Evolutionary conservation across 1,140 invertebrate species (phyloP).

Genomic region (Tribolium castaneum): DNA sequence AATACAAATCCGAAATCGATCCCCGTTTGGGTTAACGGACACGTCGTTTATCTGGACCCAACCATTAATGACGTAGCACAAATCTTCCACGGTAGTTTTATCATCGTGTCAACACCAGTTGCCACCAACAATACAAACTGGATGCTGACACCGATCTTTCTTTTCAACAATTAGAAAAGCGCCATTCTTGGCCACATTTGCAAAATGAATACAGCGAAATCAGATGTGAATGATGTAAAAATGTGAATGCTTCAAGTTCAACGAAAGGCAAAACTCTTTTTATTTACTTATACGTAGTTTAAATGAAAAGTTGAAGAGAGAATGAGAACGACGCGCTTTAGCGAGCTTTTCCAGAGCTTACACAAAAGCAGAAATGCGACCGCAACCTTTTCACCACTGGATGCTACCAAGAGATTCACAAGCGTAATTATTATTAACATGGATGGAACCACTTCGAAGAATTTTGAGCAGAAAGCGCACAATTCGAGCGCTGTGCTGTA

Average conservation of each 20-base stretch:
- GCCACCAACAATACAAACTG: conserved; percentile 54
- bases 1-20: conserved; percentile 57
- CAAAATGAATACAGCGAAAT: background rate
- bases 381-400: conserved; percentile 10
- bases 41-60: conserved; percentile 53
- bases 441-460: background rate
- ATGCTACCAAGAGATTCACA: background rate
- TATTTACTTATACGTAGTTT: conserved; percentile 28
- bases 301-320: conserved; percentile 30
- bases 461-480: background rate
- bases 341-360: background rate
- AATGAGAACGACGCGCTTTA: conserved; percentile 8
- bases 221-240: conserved; percentile 8
- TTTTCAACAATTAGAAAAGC: conserved; percentile 13
- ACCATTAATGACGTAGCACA: conserved; percentile 58
- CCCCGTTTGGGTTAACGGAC: conserved; percentile 52
- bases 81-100: conserved; percentile 58
- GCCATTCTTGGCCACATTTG: background rate
- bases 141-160: conserved; percentile 46
- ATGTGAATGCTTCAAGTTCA: conserved; percentile 1
- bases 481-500: background rate
- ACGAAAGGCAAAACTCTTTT: conserved; percentile 30
- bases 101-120: conserved; percentile 60
- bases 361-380: background rate
- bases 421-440: conserved; percentile 22